Base-by-base conservation (phyloP, 2,888 invertebrate genomes). In the Anoplius nigerrimus region DNA sequence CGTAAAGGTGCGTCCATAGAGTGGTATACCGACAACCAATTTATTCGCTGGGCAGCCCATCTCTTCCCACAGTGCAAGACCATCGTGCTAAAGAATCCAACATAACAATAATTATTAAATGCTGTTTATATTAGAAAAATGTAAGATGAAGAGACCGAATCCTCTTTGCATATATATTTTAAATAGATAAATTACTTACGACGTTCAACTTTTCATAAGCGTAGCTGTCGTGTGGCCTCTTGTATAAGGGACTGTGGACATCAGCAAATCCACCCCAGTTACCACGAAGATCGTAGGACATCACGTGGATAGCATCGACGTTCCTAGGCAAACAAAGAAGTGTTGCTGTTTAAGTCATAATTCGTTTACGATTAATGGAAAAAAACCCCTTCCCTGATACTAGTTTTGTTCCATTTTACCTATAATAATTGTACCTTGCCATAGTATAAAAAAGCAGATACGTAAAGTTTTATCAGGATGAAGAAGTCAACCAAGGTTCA, bases 231-330 rank as follows among this genome's bases (percentile, higher is more conserved):
- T 95, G 95, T 0, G 95, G 94, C 54, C 97, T 91, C 84, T 93
- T 95, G 87, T 95, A 96, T 0, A 97, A 90, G 0, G 97, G 95
- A 81, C 96, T 96, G 86, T 97, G 97, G 0, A 94, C 93, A 84
- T 97, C 97, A 0, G 97, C 96, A 84, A 96, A 96, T 16, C 97
- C 97, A 0, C 95, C 96, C 97, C 97, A 97, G 87, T 95, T 96
- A 13, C 96, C 96, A 69, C 96, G 91, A 55, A 96, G 90, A 89
- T 96, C 96, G 86, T 96, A 96, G 0, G 95, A 92, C 96, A 96
- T 96, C 54, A 94, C 95, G 85, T 96, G 95, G 62, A 96, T 93
- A 0, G 95, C 95, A 86, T 96, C 95, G 59, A 95, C 83, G 57
- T 92, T 90, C 79, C 95, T 95, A 84, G 2, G 87, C 5, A n/a